These are phyloP conservation scores for Falco berigora DNA, from an alignment of 2,797 vertebrate species.

Conservation along the genomic window DNA sequence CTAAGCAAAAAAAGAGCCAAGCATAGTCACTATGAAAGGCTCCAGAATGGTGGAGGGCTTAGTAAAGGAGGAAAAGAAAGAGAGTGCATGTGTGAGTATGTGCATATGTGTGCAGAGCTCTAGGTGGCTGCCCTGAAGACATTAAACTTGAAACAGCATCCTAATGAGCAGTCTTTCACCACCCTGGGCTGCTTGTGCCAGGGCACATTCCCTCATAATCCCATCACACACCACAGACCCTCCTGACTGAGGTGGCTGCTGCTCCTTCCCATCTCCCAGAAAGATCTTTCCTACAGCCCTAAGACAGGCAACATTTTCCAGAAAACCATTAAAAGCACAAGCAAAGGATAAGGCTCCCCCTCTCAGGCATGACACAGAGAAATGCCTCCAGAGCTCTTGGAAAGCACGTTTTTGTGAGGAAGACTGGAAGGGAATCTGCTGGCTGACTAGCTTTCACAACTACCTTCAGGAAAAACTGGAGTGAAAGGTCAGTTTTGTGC, in stretches of 20 bases:
- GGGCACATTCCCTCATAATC: not conserved
- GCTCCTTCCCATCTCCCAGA: not conserved
- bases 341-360: not conserved
- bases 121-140: not conserved
- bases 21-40: not conserved
- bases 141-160: not conserved
- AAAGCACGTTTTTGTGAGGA: not conserved
- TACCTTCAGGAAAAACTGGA: not conserved
- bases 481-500: not conserved
- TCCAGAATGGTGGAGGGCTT: not conserved
- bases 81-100: not conserved
- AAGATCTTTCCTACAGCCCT: not conserved
- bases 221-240: not conserved
- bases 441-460: not conserved
- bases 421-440: not conserved
- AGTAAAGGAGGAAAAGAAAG: not conserved
- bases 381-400: not conserved
- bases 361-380: not conserved
- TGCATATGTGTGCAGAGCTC: not conserved
- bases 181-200: not conserved
- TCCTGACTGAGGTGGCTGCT: not conserved
- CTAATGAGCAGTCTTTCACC: not conserved
- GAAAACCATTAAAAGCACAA: not conserved
- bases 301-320: not conserved
- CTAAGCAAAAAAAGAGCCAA: not conserved